Percentiles rank a stretch among this genome's conserved stretches.
Evolutionary conservation across 2,797 vertebrate species (phyloP).

Genomic region (Natrix natrix): DNA sequence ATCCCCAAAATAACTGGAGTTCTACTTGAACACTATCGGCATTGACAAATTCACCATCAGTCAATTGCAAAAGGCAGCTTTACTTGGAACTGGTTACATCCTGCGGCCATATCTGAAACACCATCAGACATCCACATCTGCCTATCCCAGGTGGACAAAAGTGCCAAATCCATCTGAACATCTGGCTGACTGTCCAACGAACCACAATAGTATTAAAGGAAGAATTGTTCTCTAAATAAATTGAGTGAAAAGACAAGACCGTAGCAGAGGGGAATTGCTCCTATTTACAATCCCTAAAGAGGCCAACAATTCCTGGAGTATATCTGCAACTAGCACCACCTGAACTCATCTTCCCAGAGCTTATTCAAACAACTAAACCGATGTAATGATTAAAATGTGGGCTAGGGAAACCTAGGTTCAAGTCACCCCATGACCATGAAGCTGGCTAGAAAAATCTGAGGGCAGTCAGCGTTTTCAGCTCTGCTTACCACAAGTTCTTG

Average conservation of each 20-base stretch:
- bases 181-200: not conserved
- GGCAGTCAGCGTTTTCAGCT: not conserved
- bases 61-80: not conserved
- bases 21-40: not conserved
- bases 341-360: not conserved
- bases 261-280: not conserved
- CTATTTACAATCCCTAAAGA: not conserved
- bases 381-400: not conserved
- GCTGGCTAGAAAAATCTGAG: not conserved
- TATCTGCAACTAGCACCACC: not conserved
- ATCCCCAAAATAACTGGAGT: not conserved
- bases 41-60: not conserved
- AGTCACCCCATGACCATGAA: not conserved
- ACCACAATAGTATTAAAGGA: slow-evolving; percentile 9
- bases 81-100: not conserved
- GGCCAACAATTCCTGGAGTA: not conserved
- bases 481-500: not conserved
- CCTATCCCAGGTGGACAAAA: not conserved
- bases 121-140: not conserved
- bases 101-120: not conserved
- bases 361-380: not conserved
- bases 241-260: not conserved
- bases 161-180: not conserved
- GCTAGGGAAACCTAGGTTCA: not conserved
- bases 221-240: not conserved